These are phyloP conservation scores for Leptosomus discolor DNA, from an alignment of 2,113 vertebrate genomes.

Conservation along the genomic window DNA sequence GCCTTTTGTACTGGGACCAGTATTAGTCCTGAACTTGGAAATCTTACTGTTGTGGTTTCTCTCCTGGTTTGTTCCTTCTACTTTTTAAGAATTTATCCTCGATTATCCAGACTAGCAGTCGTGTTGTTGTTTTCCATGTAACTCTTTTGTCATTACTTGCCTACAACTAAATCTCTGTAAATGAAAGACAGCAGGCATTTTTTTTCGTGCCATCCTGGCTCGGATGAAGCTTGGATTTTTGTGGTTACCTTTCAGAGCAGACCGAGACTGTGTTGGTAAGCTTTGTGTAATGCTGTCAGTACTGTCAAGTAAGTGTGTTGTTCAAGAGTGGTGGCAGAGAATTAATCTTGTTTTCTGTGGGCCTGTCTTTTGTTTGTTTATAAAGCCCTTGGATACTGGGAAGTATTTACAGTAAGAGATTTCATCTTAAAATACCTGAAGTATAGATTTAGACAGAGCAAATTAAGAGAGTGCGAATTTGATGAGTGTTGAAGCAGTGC, in stretches of 20 bases:
- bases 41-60: background rate
- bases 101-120: background rate
- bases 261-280: background rate
- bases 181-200: background rate
- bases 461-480: background rate
- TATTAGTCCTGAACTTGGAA: background rate
- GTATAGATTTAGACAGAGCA: background rate
- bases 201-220: background rate
- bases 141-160: background rate
- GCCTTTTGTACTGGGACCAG: background rate
- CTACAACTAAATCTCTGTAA: background rate
- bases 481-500: background rate
- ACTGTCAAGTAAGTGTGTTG: background rate
- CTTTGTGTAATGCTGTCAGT: background rate
- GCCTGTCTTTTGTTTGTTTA: background rate
- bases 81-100: background rate
- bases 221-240: background rate
- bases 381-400: background rate
- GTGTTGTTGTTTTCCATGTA: background rate
- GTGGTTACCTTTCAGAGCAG: background rate
- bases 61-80: background rate
- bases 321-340: background rate
- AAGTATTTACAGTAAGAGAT: background rate
- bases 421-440: background rate
- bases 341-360: background rate